Base-by-base conservation (phyloP, 1,140 invertebrate genomes). In the Leptonema lineaticorne region DNA sequence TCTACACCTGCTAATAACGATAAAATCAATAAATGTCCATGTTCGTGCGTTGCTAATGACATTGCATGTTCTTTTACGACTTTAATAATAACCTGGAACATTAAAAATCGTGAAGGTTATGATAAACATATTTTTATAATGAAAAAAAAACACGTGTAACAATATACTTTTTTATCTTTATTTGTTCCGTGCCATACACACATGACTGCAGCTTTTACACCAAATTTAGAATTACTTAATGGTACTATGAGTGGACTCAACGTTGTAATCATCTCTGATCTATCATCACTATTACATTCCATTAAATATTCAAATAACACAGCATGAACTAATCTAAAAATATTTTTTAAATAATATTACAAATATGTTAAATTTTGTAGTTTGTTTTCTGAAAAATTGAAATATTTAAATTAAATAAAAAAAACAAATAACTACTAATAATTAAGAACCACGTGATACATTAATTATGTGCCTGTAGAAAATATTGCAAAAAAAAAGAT, bases 1-100 rank as follows among this genome's bases (percentile, higher is more conserved):
- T 98, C 96, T 0, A 96, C 88, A n/a, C 86, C 85, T 77, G 97
- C 95, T 70, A 97, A 89, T 50, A 97, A 83, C 0, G 92, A 87
- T 63, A 97, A 81, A 28, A 98, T 77, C 7, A 94, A 86, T 18
- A 92, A 79, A 76, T 95, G 90, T 0, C 94, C 94, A 75, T 94
- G 88, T 78, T 97, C 93, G 70, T 96, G 94, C 30, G 85, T 87
- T 20, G 89, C 88, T 8, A 96, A 85, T 69, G 92, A 89, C 9
- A 88, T 81, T 2, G 95, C 84, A 79, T 95, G 89, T 50, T 90
- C 90, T 79, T 97, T 96, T 3, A 98, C 85, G 46, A 88, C 82
- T 84, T 97, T 97, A 59, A 89, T 86, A 8, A 90, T 86, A 30
- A 83, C 81, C 85, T 89, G 72, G 74, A 68, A 74, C 24, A 68